These are phyloP conservation scores for Octonoba sinensis DNA, from an alignment of 2,888 invertebrate genomes.

Conservation along the genomic window DNA sequence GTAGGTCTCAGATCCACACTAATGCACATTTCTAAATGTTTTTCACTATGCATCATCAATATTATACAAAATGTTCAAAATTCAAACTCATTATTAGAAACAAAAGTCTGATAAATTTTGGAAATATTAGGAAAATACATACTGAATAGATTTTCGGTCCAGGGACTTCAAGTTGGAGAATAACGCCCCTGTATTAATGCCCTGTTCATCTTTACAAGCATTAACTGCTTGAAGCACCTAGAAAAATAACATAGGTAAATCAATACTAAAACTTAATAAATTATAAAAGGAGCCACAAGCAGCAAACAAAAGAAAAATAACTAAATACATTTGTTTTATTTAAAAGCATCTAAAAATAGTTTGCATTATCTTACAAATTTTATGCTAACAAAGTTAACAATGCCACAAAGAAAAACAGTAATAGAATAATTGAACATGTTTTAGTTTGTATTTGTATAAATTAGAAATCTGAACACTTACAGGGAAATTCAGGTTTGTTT, in stretches of 20 bases:
- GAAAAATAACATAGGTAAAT: not conserved
- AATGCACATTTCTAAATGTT: no score
- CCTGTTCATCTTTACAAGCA: slow-evolving; percentile 47
- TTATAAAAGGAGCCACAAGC: not conserved
- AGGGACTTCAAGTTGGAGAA: slow-evolving; percentile 44
- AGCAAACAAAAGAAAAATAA: not conserved
- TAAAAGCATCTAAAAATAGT: not conserved
- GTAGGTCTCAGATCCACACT: no score
- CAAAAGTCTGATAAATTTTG: not conserved
- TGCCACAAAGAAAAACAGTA: no score
- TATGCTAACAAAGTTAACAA: no score
- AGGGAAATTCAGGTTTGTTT: no score
- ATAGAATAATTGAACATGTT: no score
- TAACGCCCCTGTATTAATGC: slow-evolving; percentile 34
- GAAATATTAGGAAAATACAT: slow-evolving; percentile 21
- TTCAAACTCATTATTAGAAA: not conserved
- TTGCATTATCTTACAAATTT: not conserved
- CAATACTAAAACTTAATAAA: not conserved
- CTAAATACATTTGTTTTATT: not conserved
- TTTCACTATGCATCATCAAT: no score
- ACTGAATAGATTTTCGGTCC: slow-evolving; percentile 43
- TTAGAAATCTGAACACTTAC: no score
- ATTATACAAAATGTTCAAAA: no score
- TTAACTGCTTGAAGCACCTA: slow-evolving; percentile 53
- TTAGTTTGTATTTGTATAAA: no score